Base-by-base conservation (phyloP, 2,888 invertebrate species). In the Spodoptera picta region DNA sequence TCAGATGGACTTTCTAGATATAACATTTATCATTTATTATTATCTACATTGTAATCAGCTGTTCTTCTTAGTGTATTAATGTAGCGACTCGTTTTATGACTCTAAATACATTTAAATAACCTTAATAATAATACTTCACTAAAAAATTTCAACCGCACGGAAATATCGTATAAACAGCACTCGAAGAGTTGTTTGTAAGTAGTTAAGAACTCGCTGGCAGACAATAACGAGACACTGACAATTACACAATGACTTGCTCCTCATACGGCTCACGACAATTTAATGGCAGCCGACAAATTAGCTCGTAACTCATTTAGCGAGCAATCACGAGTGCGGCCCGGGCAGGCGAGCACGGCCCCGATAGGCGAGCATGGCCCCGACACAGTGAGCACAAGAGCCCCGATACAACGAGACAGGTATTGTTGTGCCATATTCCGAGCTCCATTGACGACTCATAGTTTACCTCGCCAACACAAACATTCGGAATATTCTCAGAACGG, bases 221-320 rank as follows among this genome's bases (percentile, higher is more conserved):
- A 74, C 55, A 59, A 55, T 54, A 54, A 43, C 19, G 49, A 54
- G 47, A 62, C 51, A 47, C 43, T 55, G 59, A 59, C 52, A 54
- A 43, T 46, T 65, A 52, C 54, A 63, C 65, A 75, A 73, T 74
- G 69, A 66, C 57, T 68, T 53, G 50, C 60, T 56, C 53, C 56
- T 54, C 69, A 59, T 59, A 49, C 58, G 56, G 66, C 60, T 60
- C 60, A 52, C 63, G 65, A 68, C 60, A 53, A 66, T 77, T 66
- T 68, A 63, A 77, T 66, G 60, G 36, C 64, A 52, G 50, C 65
- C 52, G 43, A 61, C 75, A 75, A 72, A 80, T 80, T 75, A 77
- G 67, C 52, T 47, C 59, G 57, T 75, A 65, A 68, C 67, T 75
- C 73, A 72, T 77, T 79, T 77, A 70, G 61, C 45, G 65, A 60